Conservation (phyloP, 2,888 invertebrate genomes). For the Minunthozetes semirufus region DNA sequence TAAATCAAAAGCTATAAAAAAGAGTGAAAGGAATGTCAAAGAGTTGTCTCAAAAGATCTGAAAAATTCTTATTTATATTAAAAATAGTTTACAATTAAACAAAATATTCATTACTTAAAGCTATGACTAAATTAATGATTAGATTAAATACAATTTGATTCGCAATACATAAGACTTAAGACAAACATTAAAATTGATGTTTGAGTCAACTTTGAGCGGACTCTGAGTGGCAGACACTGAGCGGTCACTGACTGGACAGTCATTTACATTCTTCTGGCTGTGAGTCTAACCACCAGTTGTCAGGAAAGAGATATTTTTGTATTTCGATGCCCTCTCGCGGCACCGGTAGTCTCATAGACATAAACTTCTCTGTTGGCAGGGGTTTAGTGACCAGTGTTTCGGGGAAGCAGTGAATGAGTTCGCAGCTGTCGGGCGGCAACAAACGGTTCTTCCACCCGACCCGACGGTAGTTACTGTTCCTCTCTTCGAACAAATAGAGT, state of each 20-base stretch:
- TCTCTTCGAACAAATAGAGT: conserved; percentile 53
- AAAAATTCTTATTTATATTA: no score
- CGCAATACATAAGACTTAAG: neutral
- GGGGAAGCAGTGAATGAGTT: conserved; percentile 55
- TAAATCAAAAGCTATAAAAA: neutral
- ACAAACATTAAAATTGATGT: no score
- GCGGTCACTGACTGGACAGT: neutral
- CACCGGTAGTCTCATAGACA: conserved; percentile 46
- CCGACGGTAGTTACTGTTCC: conserved; percentile 50
- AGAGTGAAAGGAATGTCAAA: neutral
- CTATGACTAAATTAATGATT: neutral
- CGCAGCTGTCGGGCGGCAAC: conserved; percentile 53
- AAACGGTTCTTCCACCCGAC: conserved; percentile 55
- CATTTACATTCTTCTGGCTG: neutral
- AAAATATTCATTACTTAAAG: neutral
- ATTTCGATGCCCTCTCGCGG: conserved; percentile 56
- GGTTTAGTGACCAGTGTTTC: conserved; percentile 52
- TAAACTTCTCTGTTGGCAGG: conserved; percentile 50
- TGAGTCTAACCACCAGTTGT: conserved; percentile 53
- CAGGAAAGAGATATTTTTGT: conserved; percentile 57
- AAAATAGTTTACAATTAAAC: no score
- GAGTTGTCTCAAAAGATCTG: no score
- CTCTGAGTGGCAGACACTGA: neutral
- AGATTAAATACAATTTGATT: neutral
- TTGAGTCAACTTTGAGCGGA: no score